A percentile compares a stretch with the other conserved stretches of the same genome.
These are phyloP conservation scores for Zootermopsis nevadensis DNA, from an alignment of 2,888 invertebrate genomes.

Conservation along the genomic window DNA sequence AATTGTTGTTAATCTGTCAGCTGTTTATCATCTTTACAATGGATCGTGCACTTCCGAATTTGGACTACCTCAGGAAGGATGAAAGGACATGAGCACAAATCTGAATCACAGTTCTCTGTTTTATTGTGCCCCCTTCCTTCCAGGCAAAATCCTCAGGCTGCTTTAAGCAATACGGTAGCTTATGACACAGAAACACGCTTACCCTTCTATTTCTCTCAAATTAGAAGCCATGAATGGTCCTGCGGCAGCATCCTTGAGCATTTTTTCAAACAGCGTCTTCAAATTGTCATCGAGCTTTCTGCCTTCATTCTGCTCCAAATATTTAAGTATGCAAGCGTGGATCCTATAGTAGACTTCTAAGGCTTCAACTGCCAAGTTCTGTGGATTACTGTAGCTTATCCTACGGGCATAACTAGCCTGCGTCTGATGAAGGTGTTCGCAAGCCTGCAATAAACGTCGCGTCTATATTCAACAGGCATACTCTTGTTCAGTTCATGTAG, in stretches of 20 bases:
- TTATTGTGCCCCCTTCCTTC: too few relatives aligned
- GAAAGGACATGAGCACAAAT: too few relatives aligned
- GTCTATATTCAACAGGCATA: too few relatives aligned
- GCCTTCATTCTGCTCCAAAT: constrained; percentile 80
- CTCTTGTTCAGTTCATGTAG: too few relatives aligned
- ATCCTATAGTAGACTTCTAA: constrained; percentile 87
- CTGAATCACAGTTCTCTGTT: too few relatives aligned
- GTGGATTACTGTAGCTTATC: constrained; percentile 86
- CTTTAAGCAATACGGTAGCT: background rate
- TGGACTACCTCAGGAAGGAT: too few relatives aligned
- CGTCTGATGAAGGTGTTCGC: constrained; percentile 80
- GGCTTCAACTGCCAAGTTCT: constrained; percentile 87
- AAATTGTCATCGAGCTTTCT: constrained; percentile 63
- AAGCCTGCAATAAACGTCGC: constrained; percentile 68
- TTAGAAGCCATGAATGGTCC: constrained; percentile 61
- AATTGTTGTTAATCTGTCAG: too few relatives aligned
- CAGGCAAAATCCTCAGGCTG: background rate
- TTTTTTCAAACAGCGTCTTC: constrained; percentile 71
- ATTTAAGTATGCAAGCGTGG: constrained; percentile 90
- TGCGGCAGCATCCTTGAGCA: constrained; percentile 65
- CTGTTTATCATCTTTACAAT: too few relatives aligned
- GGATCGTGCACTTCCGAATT: too few relatives aligned
- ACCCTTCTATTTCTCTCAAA: constrained; percentile 37
- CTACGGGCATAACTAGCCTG: constrained; percentile 87
- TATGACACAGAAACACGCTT: background rate